Evolutionary conservation across 2,888 invertebrate genomes (phyloP), one percentile per base, ranked within the genome.

Genomic region (Frankliniella intonsa): DNA sequence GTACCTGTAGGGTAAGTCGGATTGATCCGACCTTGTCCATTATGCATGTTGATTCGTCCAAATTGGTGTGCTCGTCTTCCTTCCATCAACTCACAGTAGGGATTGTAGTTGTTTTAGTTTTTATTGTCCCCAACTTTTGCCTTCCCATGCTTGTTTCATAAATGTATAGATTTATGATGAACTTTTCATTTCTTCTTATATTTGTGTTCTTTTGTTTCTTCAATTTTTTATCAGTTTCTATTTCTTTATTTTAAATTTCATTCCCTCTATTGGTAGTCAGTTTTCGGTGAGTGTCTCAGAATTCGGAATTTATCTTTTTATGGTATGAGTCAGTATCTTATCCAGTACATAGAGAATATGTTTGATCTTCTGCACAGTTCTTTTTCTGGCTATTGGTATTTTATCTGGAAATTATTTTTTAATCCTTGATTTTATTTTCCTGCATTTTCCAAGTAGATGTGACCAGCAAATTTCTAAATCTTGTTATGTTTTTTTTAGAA

Each of bases 1-100:
- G 14, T 62, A 19, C 62, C 62, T 17, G 17, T 62, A 69, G 69
- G 69, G 69, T 69, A 69, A 69, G 69, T 69, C 69, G 69, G 69
- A n/a, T 69, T 22, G 22, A 22, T 69, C 69, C 69, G 69, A 69
- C 69, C 69, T 22, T 22, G 25, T 69, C 22, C 11, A 22, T n/a
- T 22, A 62, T 69, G 69, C 69, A 69, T 69, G 69, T 22, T 69
- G n/a, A 69, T 69, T 69, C 7, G n/a, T 69, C 22, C 22, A 8
- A 69, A 22, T 69, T 69, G 69, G 69, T 69, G 69, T 69, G 7
- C 3, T 69, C 11, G 69, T 69, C 69, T 22, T 69, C 69, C 7
- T 22, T 8, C n/a, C 69, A 22, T 22, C 69, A 5, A 22, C 0
- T 5, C n/a, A 22, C 5, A 69, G 5, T 69, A 14, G 55, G 55